Base-by-base conservation (phyloP, 2,797 vertebrate genomes). In the Lindbergichthys nudifrons region DNA sequence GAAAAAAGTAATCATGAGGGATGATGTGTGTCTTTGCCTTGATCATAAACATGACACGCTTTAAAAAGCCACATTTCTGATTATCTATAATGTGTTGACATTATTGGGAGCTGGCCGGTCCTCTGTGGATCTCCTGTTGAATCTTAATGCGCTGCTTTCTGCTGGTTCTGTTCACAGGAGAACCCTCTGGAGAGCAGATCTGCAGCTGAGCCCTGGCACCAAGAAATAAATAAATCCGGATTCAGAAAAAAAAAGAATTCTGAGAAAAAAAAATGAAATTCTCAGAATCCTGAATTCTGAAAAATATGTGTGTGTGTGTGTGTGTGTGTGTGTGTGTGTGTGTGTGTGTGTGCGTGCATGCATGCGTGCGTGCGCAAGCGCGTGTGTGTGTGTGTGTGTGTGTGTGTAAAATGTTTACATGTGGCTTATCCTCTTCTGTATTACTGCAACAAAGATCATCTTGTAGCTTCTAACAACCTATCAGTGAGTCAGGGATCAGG, bases 91-190 rank as follows among this genome's bases (percentile, higher is more conserved):
- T 53, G 56, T 41, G 54, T 23, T 39, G 48, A 69, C 57, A 41
- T 73, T 42, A 77, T 72, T 63, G 58, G 60, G 71, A 65, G 65
- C 83, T 75, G 60, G 63, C 63, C 10, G 5, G 16, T 54, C 13
- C 2, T 62, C 69, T 65, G 62, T 45, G 80, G 26, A 32, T 42
- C 81, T 69, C 60, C 5, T 57, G 65, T 14, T 78, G 89, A 87
- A 88, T 91, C 69, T 73, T 82, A 88, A 91, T 89, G 68, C 0
- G 21, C 81, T 83, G 85, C 67, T 87, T 89, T 85, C 65, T 69
- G 23, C 70, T 23, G 43, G 21, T 48, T 60, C 53, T 56, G 46
- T 48, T 58, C 32, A 62, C 54, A 73, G 71, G 45, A 54, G 45
- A 30, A 70, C 42, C 54, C 89, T 75, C 88, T 14, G 32, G 85